Base-by-base conservation (phyloP, 2,797 vertebrate species). In the Adelosebastes latens region DNA sequence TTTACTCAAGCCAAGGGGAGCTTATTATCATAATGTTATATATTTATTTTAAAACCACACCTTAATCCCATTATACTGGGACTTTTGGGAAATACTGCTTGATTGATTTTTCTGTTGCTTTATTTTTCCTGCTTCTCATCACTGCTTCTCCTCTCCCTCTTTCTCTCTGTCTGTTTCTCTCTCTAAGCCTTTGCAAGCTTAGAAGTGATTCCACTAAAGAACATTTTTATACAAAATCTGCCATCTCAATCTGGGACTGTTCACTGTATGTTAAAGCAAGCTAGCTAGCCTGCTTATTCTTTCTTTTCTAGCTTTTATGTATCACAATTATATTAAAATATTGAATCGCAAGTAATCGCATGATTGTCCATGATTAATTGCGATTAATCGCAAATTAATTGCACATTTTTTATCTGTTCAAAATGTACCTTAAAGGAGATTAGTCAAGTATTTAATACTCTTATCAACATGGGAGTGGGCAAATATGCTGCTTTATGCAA, bases 221-320 rank as follows among this genome's bases (percentile, higher is more conserved):
- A 62, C 79, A 59, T 82, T 69, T 86, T 68, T 62, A 89, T 31
- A 86, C 81, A 86, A 78, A 86, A 81, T 88, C 84, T 91, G 84
- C 69, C 80, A 74, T 32, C 74, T 81, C 83, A 87, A 74, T 83
- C 85, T 59, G 85, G 53, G 58, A 67, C 61, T 72, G 4, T 74
- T 72, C 56, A 25, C 74, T 52, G 5, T 42, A 60, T 79, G 52
- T 66, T 60, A 68, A 69, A 73, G 36, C 5, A 12, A 61, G 31
- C 61, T 74, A 11, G 32, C 52, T 42, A 16, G 0, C 39, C 39
- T 42, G 39, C 39, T 36, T 31, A 66, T 67, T 75, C 52, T 52
- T 58, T 64, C 46, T 71, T 66, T 63, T 80, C 31, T 46, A 22
- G 14, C 20, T 58, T 63, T 71, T 61, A 34, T 70, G 55, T 75